Evolutionary conservation across 2,888 invertebrate genomes (phyloP).

Genomic region (Darwinula stevensoni): DNA sequence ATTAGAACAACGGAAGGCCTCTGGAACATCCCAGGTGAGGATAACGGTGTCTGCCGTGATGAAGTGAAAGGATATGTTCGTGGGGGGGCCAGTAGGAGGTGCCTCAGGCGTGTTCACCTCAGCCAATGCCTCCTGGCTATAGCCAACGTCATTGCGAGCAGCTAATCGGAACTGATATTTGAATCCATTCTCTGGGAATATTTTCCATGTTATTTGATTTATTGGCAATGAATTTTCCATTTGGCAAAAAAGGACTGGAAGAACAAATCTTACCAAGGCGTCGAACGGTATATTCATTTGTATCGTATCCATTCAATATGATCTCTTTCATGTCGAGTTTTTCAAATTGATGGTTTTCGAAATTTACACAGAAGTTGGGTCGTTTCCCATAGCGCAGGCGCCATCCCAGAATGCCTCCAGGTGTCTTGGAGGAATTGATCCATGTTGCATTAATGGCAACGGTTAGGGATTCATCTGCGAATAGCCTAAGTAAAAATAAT

Average conservation of each 20-base stretch:
- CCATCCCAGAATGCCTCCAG: conserved; percentile 63
- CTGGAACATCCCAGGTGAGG: conserved; percentile 62
- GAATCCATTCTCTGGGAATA: conserved; percentile 64
- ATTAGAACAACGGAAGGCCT: conserved; percentile 63
- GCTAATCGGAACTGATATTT: conserved; percentile 91
- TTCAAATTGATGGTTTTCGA: no score
- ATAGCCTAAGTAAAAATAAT: not conserved
- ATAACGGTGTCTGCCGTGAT: conserved; percentile 79
- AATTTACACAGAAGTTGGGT: no score
- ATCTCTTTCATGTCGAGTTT: conserved; percentile 6
- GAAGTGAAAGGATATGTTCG: conserved; percentile 39
- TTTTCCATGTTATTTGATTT: no score
- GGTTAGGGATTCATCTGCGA: not conserved
- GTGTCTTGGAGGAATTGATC: conserved; percentile 60
- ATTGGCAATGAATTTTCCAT: no score
- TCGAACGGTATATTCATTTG: conserved; percentile 3
- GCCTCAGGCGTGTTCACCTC: conserved; percentile 82
- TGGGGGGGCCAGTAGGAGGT: conserved; percentile 55
- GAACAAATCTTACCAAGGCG: conserved; percentile 9
- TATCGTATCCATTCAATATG: not conserved
- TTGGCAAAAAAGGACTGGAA: no score
- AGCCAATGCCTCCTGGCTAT: conserved; percentile 74
- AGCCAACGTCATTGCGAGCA: conserved; percentile 77
- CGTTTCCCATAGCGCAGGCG: conserved; percentile 40
- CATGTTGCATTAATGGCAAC: conserved; percentile 22